Conservation (phyloP, 2,113 vertebrate species). For the Vidua chalybeata region DNA sequence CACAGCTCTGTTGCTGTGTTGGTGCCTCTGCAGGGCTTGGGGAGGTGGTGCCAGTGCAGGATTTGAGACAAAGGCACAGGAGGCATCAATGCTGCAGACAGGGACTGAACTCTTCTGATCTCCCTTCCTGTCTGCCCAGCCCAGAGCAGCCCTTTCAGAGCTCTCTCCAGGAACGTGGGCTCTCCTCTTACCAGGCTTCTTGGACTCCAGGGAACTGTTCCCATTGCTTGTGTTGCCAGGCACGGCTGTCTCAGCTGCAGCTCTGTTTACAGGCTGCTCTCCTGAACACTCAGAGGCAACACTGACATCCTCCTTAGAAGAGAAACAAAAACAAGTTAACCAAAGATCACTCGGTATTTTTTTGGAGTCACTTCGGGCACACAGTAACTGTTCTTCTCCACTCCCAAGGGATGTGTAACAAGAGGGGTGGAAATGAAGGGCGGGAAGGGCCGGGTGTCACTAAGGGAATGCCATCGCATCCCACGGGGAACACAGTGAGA, state of each 20-base stretch:
- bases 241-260: conserved; percentile 20
- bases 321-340: neutral
- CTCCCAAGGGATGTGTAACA: neutral
- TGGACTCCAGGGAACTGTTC: neutral
- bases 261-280: conserved; percentile 32
- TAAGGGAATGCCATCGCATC: neutral
- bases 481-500: too few relatives aligned
- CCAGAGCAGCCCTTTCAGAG: neutral
- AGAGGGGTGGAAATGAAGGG: too few relatives aligned
- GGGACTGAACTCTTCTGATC: neutral
- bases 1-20: too few relatives aligned
- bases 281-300: neutral
- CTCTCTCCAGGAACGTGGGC: neutral
- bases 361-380: neutral
- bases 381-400: too few relatives aligned
- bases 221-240: neutral
- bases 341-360: conserved; percentile 13
- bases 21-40: too few relatives aligned
- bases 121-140: neutral
- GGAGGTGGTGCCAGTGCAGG: neutral
- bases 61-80: neutral
- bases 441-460: too few relatives aligned
- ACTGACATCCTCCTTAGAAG: conserved; percentile 23
- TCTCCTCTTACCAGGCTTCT: conserved; percentile 60
- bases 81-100: neutral